These are phyloP conservation scores for Helicoverpa armigera DNA, from an alignment of 1,140 invertebrate genomes.

Conservation along the genomic window DNA sequence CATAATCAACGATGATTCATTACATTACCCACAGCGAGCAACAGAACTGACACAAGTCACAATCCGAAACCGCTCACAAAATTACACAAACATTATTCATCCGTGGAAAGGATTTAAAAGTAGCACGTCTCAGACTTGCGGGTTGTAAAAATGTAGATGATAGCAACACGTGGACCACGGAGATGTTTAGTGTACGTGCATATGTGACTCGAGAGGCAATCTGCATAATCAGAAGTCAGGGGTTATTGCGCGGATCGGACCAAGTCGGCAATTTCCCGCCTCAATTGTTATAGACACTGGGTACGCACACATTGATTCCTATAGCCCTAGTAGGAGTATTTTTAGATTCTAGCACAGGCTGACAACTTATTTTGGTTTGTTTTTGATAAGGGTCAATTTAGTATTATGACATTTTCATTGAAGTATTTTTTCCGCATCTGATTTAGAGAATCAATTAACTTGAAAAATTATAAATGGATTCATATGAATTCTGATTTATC, in stretches of 20 bases:
- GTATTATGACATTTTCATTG: not conserved
- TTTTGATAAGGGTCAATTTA: not conserved
- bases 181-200: conserved; percentile 76
- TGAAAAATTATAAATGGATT: no score
- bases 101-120: conserved; percentile 3
- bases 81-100: conserved; percentile 22
- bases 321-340: conserved; percentile 53
- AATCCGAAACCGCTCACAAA: not conserved
- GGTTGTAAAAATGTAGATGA: conserved; percentile 37
- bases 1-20: no score
- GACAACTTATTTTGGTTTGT: not conserved
- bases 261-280: conserved; percentile 76
- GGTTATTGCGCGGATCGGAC: conserved; percentile 81
- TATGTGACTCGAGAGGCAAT: conserved; percentile 75
- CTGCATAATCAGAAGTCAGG: conserved; percentile 83
- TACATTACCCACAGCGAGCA: no score
- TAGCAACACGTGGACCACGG: conserved; percentile 26
- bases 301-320: conserved; percentile 73
- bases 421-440: no score
- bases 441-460: no score
- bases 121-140: conserved; percentile 5
- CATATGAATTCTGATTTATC: not conserved
- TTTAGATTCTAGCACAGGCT: conserved; percentile 41
- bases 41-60: not conserved
- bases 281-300: conserved; percentile 75